A percentile compares a stretch with the other conserved stretches of the same genome.
These are phyloP conservation scores for Halcyon badia DNA, from an alignment of 2,797 vertebrate genomes.

Conservation along the genomic window DNA sequence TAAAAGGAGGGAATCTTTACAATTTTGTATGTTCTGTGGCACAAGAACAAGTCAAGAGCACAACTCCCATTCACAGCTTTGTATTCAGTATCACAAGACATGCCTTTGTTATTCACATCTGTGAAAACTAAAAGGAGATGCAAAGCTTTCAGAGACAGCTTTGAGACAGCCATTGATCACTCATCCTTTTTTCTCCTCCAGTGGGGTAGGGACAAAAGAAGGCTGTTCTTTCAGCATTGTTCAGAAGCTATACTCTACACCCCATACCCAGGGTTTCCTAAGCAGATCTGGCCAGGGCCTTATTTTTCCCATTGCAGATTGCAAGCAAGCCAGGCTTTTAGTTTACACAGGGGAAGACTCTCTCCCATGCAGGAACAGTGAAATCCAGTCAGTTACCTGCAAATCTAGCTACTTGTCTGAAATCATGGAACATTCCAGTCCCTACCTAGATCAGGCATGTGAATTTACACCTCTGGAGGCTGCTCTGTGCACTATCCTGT, in stretches of 20 bases:
- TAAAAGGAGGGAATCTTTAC: background rate
- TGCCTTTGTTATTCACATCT: background rate
- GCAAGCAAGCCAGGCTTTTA: background rate
- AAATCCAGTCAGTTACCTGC: background rate
- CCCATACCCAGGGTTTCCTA: background rate
- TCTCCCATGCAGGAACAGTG: fast-evolving
- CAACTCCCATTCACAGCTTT: background rate
- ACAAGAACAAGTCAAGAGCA: background rate
- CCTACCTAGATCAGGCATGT: background rate
- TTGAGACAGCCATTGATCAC: background rate
- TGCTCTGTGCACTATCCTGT: background rate
- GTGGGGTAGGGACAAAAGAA: background rate
- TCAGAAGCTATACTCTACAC: background rate
- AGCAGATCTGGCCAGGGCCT: background rate
- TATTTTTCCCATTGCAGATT: background rate
- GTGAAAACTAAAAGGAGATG: background rate
- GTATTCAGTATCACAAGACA: fast-evolving
- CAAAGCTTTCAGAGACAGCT: background rate
- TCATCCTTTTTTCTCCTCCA: background rate
- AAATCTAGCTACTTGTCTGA: background rate
- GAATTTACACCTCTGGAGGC: background rate
- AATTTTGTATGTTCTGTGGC: background rate
- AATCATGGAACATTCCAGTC: background rate
- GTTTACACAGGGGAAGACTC: background rate
- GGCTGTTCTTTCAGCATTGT: fast-evolving